Percentiles rank a stretch among this genome's conserved stretches.
Conservation (phyloP, 2,797 vertebrate species). For the Uromys caudimaculatus region DNA sequence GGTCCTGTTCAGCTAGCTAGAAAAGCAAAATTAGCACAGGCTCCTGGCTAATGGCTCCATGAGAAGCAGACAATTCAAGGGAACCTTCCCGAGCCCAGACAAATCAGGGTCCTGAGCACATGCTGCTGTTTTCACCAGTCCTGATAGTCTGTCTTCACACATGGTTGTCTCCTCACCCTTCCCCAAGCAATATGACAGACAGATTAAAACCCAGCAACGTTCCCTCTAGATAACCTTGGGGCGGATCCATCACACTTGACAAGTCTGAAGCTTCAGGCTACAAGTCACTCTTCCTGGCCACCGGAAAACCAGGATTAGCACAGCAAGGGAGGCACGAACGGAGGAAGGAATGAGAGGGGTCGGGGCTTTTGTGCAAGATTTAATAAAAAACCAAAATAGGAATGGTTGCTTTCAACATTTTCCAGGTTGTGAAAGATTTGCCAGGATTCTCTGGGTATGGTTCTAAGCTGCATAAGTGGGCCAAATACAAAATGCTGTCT, state of each 20-base stretch:
- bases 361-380: constrained; percentile 83
- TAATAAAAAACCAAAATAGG: constrained; percentile 84
- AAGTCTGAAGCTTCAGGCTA: neutral
- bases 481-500: constrained; percentile 51
- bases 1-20: neutral
- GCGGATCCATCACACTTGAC: neutral
- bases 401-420: constrained; percentile 78
- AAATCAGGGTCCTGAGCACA: neutral
- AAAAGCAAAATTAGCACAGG: neutral
- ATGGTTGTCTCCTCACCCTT: neutral
- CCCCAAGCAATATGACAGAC: neutral
- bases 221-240: neutral
- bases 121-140: neutral
- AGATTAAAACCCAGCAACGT: neutral
- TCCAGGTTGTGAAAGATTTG: constrained; percentile 68
- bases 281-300: neutral
- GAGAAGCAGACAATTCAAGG: neutral
- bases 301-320: neutral
- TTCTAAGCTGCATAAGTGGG: constrained; percentile 65
- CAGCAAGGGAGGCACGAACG: constrained; percentile 6
- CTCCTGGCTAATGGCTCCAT: neutral
- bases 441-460: constrained; percentile 50
- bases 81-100: neutral
- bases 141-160: neutral
- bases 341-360: constrained; percentile 77